Evolutionary conservation across 2,113 vertebrate species (phyloP).

Genomic region (Brachyhypopomus gauderio): DNA sequence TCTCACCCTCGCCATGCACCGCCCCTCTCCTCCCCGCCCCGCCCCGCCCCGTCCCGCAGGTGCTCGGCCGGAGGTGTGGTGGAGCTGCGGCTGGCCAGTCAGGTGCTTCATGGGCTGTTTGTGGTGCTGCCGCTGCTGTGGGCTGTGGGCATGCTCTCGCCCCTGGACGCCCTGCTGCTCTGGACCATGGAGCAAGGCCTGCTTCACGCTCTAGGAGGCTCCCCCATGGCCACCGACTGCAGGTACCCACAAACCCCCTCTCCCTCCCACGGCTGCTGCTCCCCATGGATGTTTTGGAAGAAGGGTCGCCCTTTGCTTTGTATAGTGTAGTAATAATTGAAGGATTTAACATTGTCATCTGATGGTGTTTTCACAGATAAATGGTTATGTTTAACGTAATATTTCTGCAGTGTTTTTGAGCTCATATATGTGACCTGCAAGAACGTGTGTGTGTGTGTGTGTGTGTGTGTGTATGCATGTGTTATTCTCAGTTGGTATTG

Average conservation of each 20-base stretch:
- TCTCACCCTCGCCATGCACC: too few species aligned
- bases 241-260: conserved; percentile 69
- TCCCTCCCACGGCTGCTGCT: background rate
- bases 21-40: background rate
- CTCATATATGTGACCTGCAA: too few species aligned
- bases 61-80: conserved; percentile 76
- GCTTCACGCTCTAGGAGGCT: conserved; percentile 92
- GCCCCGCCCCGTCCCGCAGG: conserved; percentile 71
- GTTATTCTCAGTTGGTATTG: too few species aligned
- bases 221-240: conserved; percentile 89
- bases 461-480: too few species aligned
- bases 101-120: conserved; percentile 91
- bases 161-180: conserved; percentile 89
- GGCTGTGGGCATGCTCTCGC: conserved; percentile 90
- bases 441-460: background rate
- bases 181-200: conserved; percentile 94
- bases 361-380: too few species aligned
- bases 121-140: conserved; percentile 90
- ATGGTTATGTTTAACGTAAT: too few species aligned
- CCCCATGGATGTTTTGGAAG: too few species aligned
- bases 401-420: too few species aligned
- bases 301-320: too few species aligned
- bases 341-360: too few species aligned
- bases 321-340: too few species aligned
- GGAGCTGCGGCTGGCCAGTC: conserved; percentile 85